phyloP scores from a whole-genome alignment of 2,113 vertebrate genomes.

The Ascaphus truei region DNA sequence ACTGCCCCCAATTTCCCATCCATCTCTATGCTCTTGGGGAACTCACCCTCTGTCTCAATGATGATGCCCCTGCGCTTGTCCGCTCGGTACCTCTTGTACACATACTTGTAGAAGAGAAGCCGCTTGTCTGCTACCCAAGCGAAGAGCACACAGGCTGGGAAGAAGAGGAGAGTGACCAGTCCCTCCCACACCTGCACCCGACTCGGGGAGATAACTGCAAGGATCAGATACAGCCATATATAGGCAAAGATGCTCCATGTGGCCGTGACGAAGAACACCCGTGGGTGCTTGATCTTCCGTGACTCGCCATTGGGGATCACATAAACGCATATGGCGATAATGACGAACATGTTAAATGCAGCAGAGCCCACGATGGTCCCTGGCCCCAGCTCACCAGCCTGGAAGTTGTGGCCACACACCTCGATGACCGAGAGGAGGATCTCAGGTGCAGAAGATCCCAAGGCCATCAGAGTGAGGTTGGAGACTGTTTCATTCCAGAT shows the following conservation, averaged over 20 bases:
- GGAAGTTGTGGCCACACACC: conserved; percentile 86
- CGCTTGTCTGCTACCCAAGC: conserved; percentile 93
- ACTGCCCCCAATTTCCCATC: conserved; percentile 68
- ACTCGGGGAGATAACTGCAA: conserved; percentile 82
- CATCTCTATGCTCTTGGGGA: conserved; percentile 76
- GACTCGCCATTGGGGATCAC: conserved; percentile 80
- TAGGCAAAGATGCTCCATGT: conserved; percentile 98
- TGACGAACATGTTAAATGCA: conserved; percentile 98
- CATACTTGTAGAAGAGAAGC: conserved; percentile 95
- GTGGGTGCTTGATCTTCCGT: conserved; percentile 87
- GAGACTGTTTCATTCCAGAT: conserved; percentile 98
- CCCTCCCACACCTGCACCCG: conserved; percentile 93
- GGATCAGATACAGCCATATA: conserved; percentile 94
- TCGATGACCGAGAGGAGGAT: conserved; percentile 92
- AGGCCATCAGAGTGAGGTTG: conserved; percentile 88
- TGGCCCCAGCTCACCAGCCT: conserved; percentile 81
- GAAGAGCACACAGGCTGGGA: conserved; percentile 87
- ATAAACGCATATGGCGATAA: conserved; percentile 87
- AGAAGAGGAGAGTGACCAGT: conserved; percentile 84
- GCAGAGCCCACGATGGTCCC: conserved; percentile 94
- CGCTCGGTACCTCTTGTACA: conserved; percentile 90
- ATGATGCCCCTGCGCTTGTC: conserved; percentile 91
- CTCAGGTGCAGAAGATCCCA: conserved; percentile 91
- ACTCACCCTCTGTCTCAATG: conserved; percentile 85
- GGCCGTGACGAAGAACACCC: conserved; percentile 94